phyloP scores from a whole-genome alignment of 2,797 vertebrate species.

The Gorsachius magnificus region DNA sequence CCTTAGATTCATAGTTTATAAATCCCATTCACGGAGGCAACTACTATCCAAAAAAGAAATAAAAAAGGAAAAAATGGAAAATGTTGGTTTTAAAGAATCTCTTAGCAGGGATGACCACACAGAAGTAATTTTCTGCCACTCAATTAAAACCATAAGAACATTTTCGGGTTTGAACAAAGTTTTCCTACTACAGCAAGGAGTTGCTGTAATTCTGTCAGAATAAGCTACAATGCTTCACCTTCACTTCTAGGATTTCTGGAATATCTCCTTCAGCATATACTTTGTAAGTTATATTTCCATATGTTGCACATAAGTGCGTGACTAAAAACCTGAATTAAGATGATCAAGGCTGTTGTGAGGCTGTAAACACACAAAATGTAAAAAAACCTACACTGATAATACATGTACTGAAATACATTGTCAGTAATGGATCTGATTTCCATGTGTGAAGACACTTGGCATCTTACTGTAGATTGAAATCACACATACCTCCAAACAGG shows the following conservation, averaged over 20 bases:
- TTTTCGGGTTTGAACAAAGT: neutral
- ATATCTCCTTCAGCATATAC: neutral
- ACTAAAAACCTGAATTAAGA: neutral
- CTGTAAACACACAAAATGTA: neutral
- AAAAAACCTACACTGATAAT: neutral
- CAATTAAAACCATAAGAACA: constrained; percentile 55
- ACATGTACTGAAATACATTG: neutral
- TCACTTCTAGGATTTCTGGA: neutral
- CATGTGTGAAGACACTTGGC: neutral
- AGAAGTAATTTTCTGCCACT: constrained; percentile 25
- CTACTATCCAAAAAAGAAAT: constrained; percentile 44
- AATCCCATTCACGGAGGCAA: constrained; percentile 16
- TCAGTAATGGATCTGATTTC: neutral
- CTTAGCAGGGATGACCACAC: constrained; percentile 16
- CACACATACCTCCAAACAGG: neutral
- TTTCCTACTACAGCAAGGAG: neutral
- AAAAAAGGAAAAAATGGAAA: constrained; percentile 43
- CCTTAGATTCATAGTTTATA: constrained; percentile 6
- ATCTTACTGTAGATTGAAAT: neutral
- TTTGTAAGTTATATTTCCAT: neutral
- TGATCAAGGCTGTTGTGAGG: neutral
- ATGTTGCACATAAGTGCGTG: neutral
- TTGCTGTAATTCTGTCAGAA: neutral
- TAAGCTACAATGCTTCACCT: neutral
- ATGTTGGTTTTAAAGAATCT: constrained; percentile 34